Percentiles rank a stretch among this genome's conserved stretches.
These are phyloP conservation scores for Epicauta chinensis DNA, from an alignment of 1,140 invertebrate species.

Conservation along the genomic window DNA sequence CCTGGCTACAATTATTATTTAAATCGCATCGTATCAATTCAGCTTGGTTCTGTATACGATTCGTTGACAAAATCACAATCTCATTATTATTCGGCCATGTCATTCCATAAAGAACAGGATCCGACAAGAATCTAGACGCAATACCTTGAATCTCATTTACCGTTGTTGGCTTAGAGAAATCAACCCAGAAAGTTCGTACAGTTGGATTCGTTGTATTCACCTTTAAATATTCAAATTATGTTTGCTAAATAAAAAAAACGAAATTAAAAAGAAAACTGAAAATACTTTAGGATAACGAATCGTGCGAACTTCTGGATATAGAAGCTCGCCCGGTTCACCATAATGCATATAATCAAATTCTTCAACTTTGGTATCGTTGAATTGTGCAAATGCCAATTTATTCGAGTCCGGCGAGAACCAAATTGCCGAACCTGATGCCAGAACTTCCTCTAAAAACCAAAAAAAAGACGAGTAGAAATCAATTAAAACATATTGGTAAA, in stretches of 20 bases:
- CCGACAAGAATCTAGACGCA: neutral
- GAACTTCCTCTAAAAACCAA: slow-evolving; percentile 16
- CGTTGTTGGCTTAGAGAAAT: neutral
- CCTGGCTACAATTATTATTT: slow-evolving; percentile 19
- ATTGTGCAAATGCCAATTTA: slow-evolving; percentile 13
- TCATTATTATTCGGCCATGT: slow-evolving; percentile 67
- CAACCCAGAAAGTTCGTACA: neutral
- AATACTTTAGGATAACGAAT: slow-evolving; percentile 81
- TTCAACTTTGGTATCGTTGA: slow-evolving; percentile 15
- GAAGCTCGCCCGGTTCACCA: slow-evolving; percentile 52
- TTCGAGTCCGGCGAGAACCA: slow-evolving; percentile 22
- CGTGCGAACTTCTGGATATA: slow-evolving; percentile 54
- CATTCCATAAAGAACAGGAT: slow-evolving; percentile 60
- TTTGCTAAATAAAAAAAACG: neutral
- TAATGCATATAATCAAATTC: slow-evolving; percentile 45
- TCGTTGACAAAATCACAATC: slow-evolving; percentile 70
- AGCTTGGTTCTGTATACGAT: slow-evolving; percentile 67
- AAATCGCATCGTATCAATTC: slow-evolving; percentile 17
- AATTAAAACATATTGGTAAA: neutral
- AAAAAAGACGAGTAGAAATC: neutral
- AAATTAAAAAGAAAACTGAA: neutral
- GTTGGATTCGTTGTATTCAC: neutral
- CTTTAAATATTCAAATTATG: neutral
- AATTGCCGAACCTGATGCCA: slow-evolving; percentile 21
- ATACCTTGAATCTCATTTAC: too few relatives aligned